Base-by-base conservation (phyloP, 2,888 invertebrate genomes). In the Diarsia rubi region DNA sequence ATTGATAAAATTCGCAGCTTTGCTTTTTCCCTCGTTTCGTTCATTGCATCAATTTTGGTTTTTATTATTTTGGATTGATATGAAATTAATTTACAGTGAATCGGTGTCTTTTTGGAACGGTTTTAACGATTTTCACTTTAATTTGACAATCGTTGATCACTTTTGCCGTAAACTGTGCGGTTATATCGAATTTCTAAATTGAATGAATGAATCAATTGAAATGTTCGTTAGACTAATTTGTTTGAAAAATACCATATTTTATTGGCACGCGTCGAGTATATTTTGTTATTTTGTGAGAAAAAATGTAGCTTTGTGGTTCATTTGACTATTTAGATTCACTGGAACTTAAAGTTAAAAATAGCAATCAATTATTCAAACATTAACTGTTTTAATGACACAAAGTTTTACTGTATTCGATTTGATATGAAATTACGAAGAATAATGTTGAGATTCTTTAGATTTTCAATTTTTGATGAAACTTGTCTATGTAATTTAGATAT, bases 171-270 rank as follows among this genome's bases (percentile, higher is more conserved):
- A 80, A 75, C 31, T 68, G 37, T 44, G 49, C 76, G 37, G 63
- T 75, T 81, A 69, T 45, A 21, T 54, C 59, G 71, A 84, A 82
- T 75, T 67, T 47, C 70, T 52, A 75, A 81, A 85, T 86, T 75
- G n/a, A n/a, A n/a, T n/a, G n/a, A n/a, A n/a, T n/a, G n/a, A n/a
- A n/a, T n/a, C n/a, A n/a, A n/a, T n/a, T n/a, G 82, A 70, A 79
- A 64, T 62, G 71, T 85, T 86, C 79, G 79, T 86, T 84, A 86
- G 59, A 11, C 52, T 71, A 76, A 78, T 73, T 47, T n/a, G 44
- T 65, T 73, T 69, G 24, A n/a, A 63, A 73, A 75, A 63, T 49
- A 52, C 2, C 11, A 70, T 12, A n/a, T 57, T 71, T 83, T 73
- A 62, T 59, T 80, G 68, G 74, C 76, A 83, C 75, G 75, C 44